phyloP scores from a whole-genome alignment of 2,113 vertebrate species.

The Salvator merianae region DNA sequence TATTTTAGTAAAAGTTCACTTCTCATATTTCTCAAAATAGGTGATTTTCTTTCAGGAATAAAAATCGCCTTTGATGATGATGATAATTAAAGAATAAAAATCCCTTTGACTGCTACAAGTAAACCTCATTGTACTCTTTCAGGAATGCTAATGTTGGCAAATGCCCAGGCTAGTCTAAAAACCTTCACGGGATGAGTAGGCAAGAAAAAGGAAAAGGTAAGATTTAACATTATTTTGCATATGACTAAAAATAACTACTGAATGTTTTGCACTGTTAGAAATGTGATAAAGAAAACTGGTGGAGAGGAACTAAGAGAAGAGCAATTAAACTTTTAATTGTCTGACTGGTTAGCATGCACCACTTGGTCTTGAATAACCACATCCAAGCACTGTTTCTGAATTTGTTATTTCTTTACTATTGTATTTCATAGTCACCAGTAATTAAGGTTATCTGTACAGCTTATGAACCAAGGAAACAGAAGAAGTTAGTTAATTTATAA shows the following conservation, averaged over 20 bases:
- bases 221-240: not conserved
- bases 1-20: not conserved
- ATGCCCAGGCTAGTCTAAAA: not conserved
- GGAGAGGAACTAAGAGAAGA: not conserved
- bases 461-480: too few relatives aligned
- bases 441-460: too few relatives aligned
- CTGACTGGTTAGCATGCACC: not conserved
- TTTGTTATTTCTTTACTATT: too few relatives aligned
- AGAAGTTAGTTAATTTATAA: too few relatives aligned
- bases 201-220: not conserved
- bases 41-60: not conserved
- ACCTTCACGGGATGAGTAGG: too few relatives aligned
- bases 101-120: too few relatives aligned
- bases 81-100: not conserved
- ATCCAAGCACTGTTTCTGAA: too few relatives aligned
- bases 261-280: not conserved
- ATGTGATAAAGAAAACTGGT: not conserved
- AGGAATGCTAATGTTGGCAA: not conserved
- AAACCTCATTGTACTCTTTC: too few relatives aligned
- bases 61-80: not conserved
- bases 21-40: not conserved
- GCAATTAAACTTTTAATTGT: not conserved
- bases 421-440: too few relatives aligned
- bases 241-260: not conserved
- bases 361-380: too few relatives aligned